phyloP scores from a whole-genome alignment of 1,140 invertebrate species.

The Plutomurus gul region DNA sequence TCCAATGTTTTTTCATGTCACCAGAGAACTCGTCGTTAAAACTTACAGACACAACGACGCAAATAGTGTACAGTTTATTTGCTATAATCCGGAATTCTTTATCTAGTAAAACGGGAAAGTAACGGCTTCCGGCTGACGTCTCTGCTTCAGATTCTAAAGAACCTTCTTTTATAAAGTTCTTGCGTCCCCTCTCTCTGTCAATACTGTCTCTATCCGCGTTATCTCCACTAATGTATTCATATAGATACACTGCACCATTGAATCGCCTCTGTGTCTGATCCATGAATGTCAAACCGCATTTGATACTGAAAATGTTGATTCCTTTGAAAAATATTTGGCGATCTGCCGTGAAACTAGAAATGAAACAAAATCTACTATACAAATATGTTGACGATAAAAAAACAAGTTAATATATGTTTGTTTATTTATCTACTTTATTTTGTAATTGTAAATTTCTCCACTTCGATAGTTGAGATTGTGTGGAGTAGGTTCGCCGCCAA shows the following conservation, averaged over 20 bases:
- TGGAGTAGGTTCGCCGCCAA: slow-evolving; percentile 26
- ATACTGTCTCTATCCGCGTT: background rate
- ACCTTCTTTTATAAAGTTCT: background rate
- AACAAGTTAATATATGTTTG: background rate
- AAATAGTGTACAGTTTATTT: slow-evolving; percentile 26
- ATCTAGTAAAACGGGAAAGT: slow-evolving; percentile 33
- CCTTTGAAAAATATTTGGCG: slow-evolving; percentile 35
- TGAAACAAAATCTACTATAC: background rate
- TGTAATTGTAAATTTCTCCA: slow-evolving; percentile 43
- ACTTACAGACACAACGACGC: slow-evolving; percentile 35
- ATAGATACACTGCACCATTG: slow-evolving; percentile 27
- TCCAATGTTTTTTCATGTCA: too few relatives aligned
- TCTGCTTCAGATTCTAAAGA: background rate
- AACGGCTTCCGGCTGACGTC: background rate
- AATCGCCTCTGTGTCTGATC: slow-evolving; percentile 19
- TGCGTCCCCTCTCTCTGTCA: background rate
- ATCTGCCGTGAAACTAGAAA: slow-evolving; percentile 24
- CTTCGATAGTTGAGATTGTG: slow-evolving; percentile 39
- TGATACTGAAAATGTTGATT: slow-evolving; percentile 33
- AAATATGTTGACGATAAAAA: background rate
- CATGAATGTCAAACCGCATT: slow-evolving; percentile 4
- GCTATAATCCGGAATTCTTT: slow-evolving; percentile 17
- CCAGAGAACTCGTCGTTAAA: background rate
- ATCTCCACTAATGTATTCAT: background rate
- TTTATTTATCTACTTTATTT: slow-evolving; percentile 23